Conservation (phyloP, 2,888 invertebrate genomes). For the Epirrhoe alternata region DNA sequence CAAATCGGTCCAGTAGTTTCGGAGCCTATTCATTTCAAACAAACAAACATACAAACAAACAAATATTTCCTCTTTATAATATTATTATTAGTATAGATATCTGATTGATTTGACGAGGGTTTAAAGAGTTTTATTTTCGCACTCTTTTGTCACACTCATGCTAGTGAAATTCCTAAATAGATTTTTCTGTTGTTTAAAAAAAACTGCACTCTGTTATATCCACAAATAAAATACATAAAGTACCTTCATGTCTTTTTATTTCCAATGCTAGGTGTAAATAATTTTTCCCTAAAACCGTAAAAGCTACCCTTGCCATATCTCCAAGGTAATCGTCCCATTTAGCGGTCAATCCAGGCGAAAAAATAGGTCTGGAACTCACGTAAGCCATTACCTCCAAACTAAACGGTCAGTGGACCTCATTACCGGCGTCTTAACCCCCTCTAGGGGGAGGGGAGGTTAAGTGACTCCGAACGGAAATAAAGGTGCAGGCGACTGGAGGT, state of each 20-base stretch:
- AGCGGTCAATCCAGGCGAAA: slow-evolving; percentile 50
- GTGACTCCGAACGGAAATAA: slow-evolving; percentile 85
- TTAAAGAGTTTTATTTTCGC: too few species aligned
- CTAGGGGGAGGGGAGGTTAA: slow-evolving; percentile 57
- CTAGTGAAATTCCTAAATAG: too few species aligned
- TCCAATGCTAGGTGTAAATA: not conserved
- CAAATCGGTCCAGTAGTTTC: too few species aligned
- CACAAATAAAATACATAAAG: too few species aligned
- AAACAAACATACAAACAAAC: too few species aligned
- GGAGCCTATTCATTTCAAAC: too few species aligned
- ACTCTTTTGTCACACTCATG: too few species aligned
- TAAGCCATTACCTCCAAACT: slow-evolving; percentile 82
- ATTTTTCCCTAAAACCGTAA: slow-evolving; percentile 8
- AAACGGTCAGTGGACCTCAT: slow-evolving; percentile 84
- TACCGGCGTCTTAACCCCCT: slow-evolving; percentile 72
- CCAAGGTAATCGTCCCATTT: slow-evolving; percentile 46
- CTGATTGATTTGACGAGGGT: too few species aligned
- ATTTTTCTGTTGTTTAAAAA: too few species aligned
- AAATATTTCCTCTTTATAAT: too few species aligned
- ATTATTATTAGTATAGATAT: too few species aligned
- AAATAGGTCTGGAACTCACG: slow-evolving; percentile 67
- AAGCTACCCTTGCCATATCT: slow-evolving; percentile 36
- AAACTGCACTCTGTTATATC: too few species aligned
- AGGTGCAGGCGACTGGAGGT: slow-evolving; percentile 86
- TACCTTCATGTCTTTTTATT: not conserved